Evolutionary conservation across 2,888 invertebrate species (phyloP).

Genomic region (Synanthedon formicaeformis): DNA sequence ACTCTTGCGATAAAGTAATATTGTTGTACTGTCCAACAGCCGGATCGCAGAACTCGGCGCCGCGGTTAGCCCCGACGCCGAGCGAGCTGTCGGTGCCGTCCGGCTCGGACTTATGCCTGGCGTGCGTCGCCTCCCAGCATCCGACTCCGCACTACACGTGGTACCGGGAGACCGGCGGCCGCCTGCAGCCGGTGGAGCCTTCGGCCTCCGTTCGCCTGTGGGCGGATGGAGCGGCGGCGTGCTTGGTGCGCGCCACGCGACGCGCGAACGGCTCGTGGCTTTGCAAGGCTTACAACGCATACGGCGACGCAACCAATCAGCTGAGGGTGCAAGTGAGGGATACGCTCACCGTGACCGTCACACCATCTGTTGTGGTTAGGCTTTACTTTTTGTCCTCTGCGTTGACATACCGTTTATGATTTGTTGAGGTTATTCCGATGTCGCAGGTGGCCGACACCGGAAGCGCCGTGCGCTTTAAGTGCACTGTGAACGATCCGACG

Average conservation of each 20-base stretch:
- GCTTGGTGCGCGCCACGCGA: slow-evolving; percentile 73
- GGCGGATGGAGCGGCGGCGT: slow-evolving; percentile 78
- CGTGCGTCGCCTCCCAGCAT: slow-evolving; percentile 74
- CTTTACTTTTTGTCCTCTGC: neutral
- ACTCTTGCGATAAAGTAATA: neutral
- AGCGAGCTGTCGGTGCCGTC: slow-evolving; percentile 63
- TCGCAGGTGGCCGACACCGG: slow-evolving; percentile 75
- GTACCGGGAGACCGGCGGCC: slow-evolving; percentile 64
- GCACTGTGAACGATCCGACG: slow-evolving; percentile 63
- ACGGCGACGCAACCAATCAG: slow-evolving; percentile 75
- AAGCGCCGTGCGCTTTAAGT: slow-evolving; percentile 75
- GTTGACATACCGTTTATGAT: neutral
- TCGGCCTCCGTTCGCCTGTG: slow-evolving; percentile 75
- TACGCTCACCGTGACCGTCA: slow-evolving; percentile 70
- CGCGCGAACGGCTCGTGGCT: slow-evolving; percentile 75
- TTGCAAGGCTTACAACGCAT: slow-evolving; percentile 76
- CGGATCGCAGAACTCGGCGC: slow-evolving; percentile 54
- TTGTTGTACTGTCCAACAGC: slow-evolving; percentile 9
- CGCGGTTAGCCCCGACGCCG: slow-evolving; percentile 66
- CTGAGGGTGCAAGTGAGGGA: slow-evolving; percentile 73
- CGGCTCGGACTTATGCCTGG: slow-evolving; percentile 73
- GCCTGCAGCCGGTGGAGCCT: slow-evolving; percentile 14
- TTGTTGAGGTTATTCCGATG: no score
- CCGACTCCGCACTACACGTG: slow-evolving; percentile 74
- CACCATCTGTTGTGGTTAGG: slow-evolving; percentile 69